phyloP scores from a whole-genome alignment of 2,888 invertebrate genomes.

The Exocentrus adspersus region DNA sequence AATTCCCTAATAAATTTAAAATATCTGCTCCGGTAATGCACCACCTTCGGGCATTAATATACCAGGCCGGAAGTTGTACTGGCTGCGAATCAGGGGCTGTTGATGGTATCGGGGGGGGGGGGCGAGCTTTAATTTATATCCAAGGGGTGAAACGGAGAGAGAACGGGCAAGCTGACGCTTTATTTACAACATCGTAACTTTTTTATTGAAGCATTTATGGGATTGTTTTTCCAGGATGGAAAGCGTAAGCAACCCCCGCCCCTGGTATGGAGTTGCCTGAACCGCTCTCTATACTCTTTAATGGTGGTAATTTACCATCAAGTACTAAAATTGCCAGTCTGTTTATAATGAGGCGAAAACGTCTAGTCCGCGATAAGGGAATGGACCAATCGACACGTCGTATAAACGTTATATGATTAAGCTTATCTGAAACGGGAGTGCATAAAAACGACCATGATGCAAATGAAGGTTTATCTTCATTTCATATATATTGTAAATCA shows the following conservation, averaged over 20 bases:
- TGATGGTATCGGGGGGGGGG: constrained; percentile 47
- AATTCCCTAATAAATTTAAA: constrained; percentile 24
- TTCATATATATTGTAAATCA: neutral
- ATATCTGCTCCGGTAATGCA: constrained; percentile 12
- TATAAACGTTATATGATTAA: neutral
- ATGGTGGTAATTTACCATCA: too few relatives aligned
- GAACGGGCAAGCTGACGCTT: too few relatives aligned
- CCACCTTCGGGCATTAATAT: constrained; percentile 20
- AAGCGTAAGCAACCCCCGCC: too few relatives aligned
- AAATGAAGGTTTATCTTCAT: neutral
- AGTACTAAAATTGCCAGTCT: too few relatives aligned
- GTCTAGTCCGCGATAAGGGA: neutral
- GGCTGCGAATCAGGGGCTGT: constrained; percentile 45
- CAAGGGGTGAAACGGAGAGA: too few relatives aligned
- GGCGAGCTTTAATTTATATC: constrained; percentile 48
- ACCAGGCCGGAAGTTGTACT: constrained; percentile 22
- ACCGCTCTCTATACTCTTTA: too few relatives aligned
- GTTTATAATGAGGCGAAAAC: neutral
- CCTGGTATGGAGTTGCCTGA: too few relatives aligned
- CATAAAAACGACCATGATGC: neutral
- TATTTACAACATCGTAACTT: constrained; percentile 48
- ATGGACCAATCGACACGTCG: neutral
- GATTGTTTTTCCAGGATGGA: constrained; percentile 39
- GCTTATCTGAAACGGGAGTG: neutral
- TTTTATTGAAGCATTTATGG: constrained; percentile 48